Conservation (phyloP, 2,113 vertebrate genomes). For the Excalfactoria chinensis region DNA sequence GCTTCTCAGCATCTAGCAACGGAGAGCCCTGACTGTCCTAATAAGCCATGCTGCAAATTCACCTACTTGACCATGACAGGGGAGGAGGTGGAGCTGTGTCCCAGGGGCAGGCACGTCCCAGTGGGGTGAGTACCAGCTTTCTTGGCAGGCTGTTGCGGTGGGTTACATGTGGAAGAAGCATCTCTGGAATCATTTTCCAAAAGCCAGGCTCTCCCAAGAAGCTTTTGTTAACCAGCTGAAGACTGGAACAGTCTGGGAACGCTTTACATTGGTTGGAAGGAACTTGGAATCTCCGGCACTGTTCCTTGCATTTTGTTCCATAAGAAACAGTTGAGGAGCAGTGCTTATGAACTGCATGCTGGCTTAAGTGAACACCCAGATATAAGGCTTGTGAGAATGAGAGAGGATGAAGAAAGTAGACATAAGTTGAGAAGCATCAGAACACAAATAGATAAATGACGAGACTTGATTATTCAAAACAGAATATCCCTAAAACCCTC, state of each 20-base stretch:
- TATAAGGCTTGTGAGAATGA: not conserved
- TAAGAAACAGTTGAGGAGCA: not conserved
- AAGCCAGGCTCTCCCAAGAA: not conserved
- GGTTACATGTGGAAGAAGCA: not conserved
- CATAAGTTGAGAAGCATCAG: not conserved
- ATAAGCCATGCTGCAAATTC: constrained; percentile 92
- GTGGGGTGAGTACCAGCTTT: constrained; percentile 83
- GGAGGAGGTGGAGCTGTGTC: constrained; percentile 95
- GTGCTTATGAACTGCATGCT: not conserved
- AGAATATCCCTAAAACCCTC: not conserved
- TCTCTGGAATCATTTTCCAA: not conserved
- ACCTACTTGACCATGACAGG: constrained; percentile 93
- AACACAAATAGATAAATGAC: not conserved
- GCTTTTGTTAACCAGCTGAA: not conserved
- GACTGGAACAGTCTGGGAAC: not conserved
- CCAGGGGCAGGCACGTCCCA: constrained; percentile 86
- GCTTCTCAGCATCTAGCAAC: constrained; percentile 90
- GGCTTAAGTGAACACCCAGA: not conserved
- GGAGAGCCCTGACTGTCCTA: constrained; percentile 94
- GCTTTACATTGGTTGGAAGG: not conserved
- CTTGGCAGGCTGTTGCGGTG: rapidly evolving
- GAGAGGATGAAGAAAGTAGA: not conserved
- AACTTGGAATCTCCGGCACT: not conserved
- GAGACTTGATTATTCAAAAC: rapidly evolving
- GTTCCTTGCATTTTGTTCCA: not conserved